Evolutionary conservation across 2,888 invertebrate genomes (phyloP), one percentile per base, ranked within the genome.

Genomic region (Acronicta leporina): DNA sequence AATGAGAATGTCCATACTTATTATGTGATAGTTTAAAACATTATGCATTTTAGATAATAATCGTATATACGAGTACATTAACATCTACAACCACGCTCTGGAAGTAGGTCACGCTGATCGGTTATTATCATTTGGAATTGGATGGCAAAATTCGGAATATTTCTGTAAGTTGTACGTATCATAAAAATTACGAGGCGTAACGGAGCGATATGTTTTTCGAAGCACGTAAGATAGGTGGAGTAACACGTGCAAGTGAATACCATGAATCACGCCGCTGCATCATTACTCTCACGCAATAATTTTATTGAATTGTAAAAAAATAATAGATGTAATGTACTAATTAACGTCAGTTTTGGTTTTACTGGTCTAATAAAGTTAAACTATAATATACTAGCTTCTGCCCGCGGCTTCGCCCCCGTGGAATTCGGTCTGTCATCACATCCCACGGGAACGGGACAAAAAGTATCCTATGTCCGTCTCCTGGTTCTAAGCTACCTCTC

Each of bases 221-320:
- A 77, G 74, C 74, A 73, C 69, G 74, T 77, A 77, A 69, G 69
- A 75, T 66, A 63, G 55, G 74, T 62, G 35, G 63, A 67, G 56
- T 63, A 49, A 50, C 62, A 54, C 43, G 48, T 56, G 63, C 56
- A 63, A 73, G 56, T 42, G 63, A 61, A 43, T 45, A 51, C 45
- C 55, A 59, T 66, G 69, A 69, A 73, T 73, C 77, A 69, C 48
- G 48, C 43, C 46, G 47, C 50, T 35, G n/a, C 38, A 33, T 41
- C 59, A 49, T 68, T 72, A 64, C 61, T 63, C 54, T 20, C 20
- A 20, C 45, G 43, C 46, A 67, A 61, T 52, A 66, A 60, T 66
- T 42, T 66, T 48, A 52, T 20, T 46, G 47, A 51, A 51, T 54
- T 53, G 38, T 42, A 15, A 38, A n/a, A 38, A 53, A 58, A 41